Conservation (phyloP, 2,113 vertebrate genomes). For the Naja naja region DNA sequence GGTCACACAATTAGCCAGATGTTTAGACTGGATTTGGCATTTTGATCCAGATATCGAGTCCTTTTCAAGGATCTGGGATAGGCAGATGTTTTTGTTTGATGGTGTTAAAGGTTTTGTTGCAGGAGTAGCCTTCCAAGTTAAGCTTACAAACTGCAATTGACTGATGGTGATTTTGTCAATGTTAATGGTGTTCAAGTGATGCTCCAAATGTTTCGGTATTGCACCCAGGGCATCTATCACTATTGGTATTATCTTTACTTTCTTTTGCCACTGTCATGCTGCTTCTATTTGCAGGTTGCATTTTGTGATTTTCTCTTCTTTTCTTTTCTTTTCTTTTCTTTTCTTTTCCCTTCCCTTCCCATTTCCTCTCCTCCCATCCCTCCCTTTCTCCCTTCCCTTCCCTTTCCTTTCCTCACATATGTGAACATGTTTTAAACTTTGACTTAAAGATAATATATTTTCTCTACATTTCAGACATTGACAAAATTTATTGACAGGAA, state of each 20-base stretch:
- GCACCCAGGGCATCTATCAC: neutral
- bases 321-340: too few relatives aligned
- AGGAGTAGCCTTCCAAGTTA: neutral
- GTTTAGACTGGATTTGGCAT: too few relatives aligned
- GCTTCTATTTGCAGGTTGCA: neutral
- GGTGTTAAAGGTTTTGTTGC: neutral
- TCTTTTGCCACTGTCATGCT: neutral
- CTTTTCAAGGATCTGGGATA: neutral
- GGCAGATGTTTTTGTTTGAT: neutral
- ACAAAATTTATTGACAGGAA: neutral
- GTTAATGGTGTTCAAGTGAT: neutral
- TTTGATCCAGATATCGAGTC: too few relatives aligned
- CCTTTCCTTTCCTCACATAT: neutral
- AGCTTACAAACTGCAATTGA: neutral
- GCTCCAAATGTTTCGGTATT: neutral
- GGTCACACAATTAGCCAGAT: too few relatives aligned
- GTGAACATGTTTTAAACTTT: neutral
- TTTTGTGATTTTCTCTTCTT: neutral
- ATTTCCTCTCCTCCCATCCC: too few relatives aligned
- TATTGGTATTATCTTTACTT: neutral
- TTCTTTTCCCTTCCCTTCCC: accelerated
- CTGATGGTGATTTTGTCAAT: neutral
- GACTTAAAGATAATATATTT: neutral
- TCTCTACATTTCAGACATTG: neutral
- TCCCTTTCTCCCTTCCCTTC: too few relatives aligned